These are phyloP conservation scores for Paratrypauchen microcephalus DNA, from an alignment of 2,797 vertebrate species.

Conservation along the genomic window DNA sequence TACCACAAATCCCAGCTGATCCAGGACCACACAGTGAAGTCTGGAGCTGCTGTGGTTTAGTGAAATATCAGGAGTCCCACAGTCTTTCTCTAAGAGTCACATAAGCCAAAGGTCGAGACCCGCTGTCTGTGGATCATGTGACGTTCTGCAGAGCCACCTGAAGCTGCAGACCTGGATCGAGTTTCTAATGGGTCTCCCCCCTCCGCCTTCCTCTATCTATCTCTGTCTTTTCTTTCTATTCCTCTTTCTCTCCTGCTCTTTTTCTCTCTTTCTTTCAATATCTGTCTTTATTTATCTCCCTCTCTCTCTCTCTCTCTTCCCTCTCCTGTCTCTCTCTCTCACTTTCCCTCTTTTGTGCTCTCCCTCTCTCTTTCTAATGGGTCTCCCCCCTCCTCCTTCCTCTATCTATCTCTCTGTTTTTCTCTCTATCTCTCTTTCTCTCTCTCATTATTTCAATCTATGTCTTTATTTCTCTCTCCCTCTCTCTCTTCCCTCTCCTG, in stretches of 20 bases:
- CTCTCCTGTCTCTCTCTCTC: too few relatives aligned
- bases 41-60: slow-evolving; percentile 33
- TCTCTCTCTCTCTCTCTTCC: too few relatives aligned
- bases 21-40: slow-evolving; percentile 51
- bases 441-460: background rate
- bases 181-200: slow-evolving; percentile 26
- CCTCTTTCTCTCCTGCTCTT: background rate
- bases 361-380: background rate
- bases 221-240: background rate
- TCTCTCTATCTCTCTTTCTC: too few relatives aligned
- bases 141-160: slow-evolving; percentile 55
- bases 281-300: too few relatives aligned
- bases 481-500: background rate
- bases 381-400: too few relatives aligned
- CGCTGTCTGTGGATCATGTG: slow-evolving; percentile 55
- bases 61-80: slow-evolving; percentile 36
- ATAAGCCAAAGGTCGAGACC: slow-evolving; percentile 36
- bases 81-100: slow-evolving; percentile 40
- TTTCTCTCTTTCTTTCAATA: background rate
- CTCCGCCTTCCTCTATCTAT: background rate
- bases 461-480: background rate
- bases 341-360: background rate
- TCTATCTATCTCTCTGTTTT: too few relatives aligned
- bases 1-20: slow-evolving; percentile 53
- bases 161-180: slow-evolving; percentile 47